Evolutionary conservation across 2,797 vertebrate species (phyloP).

Genomic region (Channallabes apus): DNA sequence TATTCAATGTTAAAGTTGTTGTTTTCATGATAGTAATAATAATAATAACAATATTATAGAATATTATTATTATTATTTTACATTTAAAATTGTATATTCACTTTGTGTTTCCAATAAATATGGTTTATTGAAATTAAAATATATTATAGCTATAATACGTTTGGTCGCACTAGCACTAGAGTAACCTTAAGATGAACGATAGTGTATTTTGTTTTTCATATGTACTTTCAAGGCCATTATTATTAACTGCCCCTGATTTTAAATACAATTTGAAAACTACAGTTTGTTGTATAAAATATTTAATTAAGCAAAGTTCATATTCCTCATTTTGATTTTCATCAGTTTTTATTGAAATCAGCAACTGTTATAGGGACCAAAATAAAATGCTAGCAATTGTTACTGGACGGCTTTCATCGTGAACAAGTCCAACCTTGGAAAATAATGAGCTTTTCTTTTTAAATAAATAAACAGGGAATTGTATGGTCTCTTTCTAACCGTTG

Average conservation of each 20-base stretch:
- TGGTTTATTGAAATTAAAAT: not conserved
- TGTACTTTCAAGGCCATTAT: not conserved
- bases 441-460: conserved; percentile 1
- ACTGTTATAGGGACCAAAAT: not conserved
- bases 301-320: not conserved
- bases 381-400: not conserved
- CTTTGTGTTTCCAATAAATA: too few relatives aligned
- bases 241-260: not conserved
- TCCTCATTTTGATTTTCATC: not conserved
- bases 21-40: too few relatives aligned
- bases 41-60: too few relatives aligned
- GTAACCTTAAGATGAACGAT: not conserved
- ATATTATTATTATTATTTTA: too few relatives aligned
- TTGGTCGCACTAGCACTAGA: not conserved
- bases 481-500: too few relatives aligned
- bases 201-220: not conserved
- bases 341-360: not conserved
- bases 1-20: too few relatives aligned
- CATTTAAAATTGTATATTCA: too few relatives aligned
- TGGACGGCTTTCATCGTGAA: too few relatives aligned
- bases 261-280: not conserved
- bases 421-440: not conserved
- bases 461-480: not conserved
- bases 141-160: not conserved
- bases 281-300: not conserved